These are phyloP conservation scores for Lymantria dispar DNA, from an alignment of 2,888 invertebrate genomes.

Conservation along the genomic window DNA sequence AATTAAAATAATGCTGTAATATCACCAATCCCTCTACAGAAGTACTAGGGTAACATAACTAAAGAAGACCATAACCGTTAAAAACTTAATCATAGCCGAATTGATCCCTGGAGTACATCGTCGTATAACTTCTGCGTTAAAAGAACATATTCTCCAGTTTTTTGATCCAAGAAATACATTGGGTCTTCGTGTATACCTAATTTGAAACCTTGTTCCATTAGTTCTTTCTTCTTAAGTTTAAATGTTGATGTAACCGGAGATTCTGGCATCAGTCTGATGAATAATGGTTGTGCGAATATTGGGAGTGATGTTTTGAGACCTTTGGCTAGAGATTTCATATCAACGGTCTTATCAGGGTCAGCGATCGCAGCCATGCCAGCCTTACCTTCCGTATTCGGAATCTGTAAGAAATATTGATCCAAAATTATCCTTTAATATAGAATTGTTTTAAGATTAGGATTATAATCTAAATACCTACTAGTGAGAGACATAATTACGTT, in stretches of 20 bases:
- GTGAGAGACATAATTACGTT: no score
- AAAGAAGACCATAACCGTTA: not conserved
- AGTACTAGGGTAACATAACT: not conserved
- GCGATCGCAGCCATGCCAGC: conserved; percentile 97
- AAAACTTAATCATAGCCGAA: conserved; percentile 70
- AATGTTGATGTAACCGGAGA: conserved; percentile 94
- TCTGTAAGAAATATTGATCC: conserved; percentile 61
- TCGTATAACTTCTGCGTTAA: conserved; percentile 73
- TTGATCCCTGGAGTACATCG: conserved; percentile 69
- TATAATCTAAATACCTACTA: no score
- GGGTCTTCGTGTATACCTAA: conserved; percentile 84
- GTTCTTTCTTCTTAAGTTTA: conserved; percentile 94
- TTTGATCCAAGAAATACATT: conserved; percentile 84
- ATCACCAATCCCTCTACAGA: not conserved
- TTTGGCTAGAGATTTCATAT: conserved; percentile 75
- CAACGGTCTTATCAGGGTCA: conserved; percentile 85
- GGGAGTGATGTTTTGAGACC: conserved; percentile 85
- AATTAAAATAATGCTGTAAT: not conserved
- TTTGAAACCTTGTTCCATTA: conserved; percentile 91
- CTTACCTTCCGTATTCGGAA: conserved; percentile 91
- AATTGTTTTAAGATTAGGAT: no score
- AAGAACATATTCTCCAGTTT: conserved; percentile 66
- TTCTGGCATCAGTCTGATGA: conserved; percentile 88
- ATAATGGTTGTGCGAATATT: conserved; percentile 92
- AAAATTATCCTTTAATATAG: no score